Percentiles rank a stretch among this genome's conserved stretches.
These are phyloP conservation scores for Bembecia ichneumoniformis DNA, from an alignment of 2,888 invertebrate species.

Conservation along the genomic window DNA sequence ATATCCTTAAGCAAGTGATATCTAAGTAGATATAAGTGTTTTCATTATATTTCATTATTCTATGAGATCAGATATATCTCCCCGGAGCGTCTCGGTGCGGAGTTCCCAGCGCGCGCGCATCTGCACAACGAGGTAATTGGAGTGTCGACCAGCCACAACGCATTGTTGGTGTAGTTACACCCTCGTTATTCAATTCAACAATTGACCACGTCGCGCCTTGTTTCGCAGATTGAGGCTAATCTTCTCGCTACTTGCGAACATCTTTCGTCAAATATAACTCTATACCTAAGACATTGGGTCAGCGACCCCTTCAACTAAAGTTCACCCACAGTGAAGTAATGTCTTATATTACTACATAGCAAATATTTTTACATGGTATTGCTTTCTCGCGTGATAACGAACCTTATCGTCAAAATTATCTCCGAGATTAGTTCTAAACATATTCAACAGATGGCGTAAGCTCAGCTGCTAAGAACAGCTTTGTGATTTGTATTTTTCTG, in stretches of 20 bases:
- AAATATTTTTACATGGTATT: too few relatives aligned
- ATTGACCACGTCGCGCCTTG: slow-evolving; percentile 43
- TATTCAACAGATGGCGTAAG: too few relatives aligned
- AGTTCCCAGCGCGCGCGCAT: slow-evolving; percentile 53
- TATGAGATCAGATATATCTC: too few relatives aligned
- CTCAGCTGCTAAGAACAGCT: too few relatives aligned
- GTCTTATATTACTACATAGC: too few relatives aligned
- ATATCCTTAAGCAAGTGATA: neutral
- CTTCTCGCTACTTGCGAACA: neutral
- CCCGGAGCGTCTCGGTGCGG: slow-evolving; percentile 4
- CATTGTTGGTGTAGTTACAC: slow-evolving; percentile 65
- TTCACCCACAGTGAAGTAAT: neutral
- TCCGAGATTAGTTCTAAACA: too few relatives aligned
- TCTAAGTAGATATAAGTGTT: neutral
- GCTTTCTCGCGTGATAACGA: too few relatives aligned
- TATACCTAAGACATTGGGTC: neutral
- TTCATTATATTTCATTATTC: too few relatives aligned
- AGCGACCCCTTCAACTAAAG: neutral
- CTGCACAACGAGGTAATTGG: slow-evolving; percentile 61
- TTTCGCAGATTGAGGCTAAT: slow-evolving; percentile 53
- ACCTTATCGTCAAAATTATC: too few relatives aligned
- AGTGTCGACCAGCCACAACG: slow-evolving; percentile 29
- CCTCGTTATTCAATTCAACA: slow-evolving; percentile 68
- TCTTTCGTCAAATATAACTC: neutral
- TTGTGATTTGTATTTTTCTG: too few relatives aligned